Evolutionary conservation across 2,113 vertebrate species (phyloP).

Genomic region (Lota lota): DNA sequence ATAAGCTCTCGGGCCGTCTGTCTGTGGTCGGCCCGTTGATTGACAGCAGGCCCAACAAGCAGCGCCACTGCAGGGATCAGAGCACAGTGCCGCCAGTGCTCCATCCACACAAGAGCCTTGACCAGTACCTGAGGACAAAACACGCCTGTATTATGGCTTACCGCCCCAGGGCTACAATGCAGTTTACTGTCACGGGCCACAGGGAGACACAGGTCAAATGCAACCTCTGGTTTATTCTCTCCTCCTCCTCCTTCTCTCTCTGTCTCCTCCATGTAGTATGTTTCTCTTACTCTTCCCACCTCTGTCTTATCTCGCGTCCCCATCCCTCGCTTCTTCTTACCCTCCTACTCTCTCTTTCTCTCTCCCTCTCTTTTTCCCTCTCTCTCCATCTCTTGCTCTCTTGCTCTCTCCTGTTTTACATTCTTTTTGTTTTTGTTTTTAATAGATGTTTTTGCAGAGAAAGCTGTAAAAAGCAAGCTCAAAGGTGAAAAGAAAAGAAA

Average conservation of each 20-base stretch:
- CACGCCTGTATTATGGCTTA: constrained; percentile 57
- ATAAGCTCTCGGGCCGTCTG: neutral
- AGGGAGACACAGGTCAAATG: neutral
- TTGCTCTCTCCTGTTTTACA: too few relatives aligned
- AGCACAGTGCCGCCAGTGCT: constrained; percentile 19
- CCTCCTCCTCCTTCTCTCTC: neutral
- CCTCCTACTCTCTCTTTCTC: neutral
- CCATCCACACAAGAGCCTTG: constrained; percentile 15
- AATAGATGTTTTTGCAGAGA: too few relatives aligned
- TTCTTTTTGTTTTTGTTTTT: too few relatives aligned
- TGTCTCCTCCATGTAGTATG: constrained; percentile 13
- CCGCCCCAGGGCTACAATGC: constrained; percentile 25
- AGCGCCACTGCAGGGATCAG: constrained; percentile 48
- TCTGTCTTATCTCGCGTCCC: neutral
- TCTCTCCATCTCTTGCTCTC: neutral
- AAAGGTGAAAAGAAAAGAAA: too few relatives aligned
- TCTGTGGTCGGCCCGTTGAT: constrained; percentile 14
- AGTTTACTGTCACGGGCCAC: constrained; percentile 31
- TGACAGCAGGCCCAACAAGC: constrained; percentile 35
- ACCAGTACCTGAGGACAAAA: neutral
- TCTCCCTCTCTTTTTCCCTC: neutral
- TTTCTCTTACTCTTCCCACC: constrained; percentile 10
- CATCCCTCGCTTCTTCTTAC: too few relatives aligned
- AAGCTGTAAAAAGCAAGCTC: too few relatives aligned
- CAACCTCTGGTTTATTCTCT: too few relatives aligned